Evolutionary conservation across 2,888 invertebrate species (phyloP), one percentile per base, ranked within the genome.

Genomic region (Brachypalpus laphriformis): DNA sequence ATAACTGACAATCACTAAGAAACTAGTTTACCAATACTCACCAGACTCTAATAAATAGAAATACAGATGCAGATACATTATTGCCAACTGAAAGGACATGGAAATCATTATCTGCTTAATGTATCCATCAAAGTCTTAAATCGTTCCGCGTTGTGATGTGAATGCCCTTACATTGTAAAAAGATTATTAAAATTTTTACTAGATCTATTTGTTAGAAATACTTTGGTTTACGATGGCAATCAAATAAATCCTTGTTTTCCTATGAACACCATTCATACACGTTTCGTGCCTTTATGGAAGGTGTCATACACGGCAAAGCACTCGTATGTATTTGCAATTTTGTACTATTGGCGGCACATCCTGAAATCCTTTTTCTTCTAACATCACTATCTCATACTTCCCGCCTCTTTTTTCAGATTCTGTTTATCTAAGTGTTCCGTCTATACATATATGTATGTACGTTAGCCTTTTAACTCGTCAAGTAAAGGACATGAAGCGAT

Each of bases 401-500:
- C 76, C 71, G 75, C 81, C 81, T 61, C 28, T 81, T 74, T 45
- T 37, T 57, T 34, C 2, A 14, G 0, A 54, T 51, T 66, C n/a
- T 65, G 37, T 85, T 63, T 65, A 66, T 74, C 16, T 49, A 61
- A 74, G 77, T 70, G 18, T 45, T n/a, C 14, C 22, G 47, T 4
- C 70, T 20, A 71, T 51, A 51, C 28, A n/a, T n/a, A n/a, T n/a
- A n/a, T n/a, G n/a, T n/a, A n/a, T n/a, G n/a, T n/a, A 54, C 45
- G 66, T 71, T 71, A 57, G 80, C 71, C 85, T 75, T 85, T 85
- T 80, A 66, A 51, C 78, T 63, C 31, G 31, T 51, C 68, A 68
- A 68, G 25, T 54, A 61, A 78, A 74, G 68, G 80, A 83, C 74
- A 80, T 57, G 49, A 49, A 68, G 37, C 56, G 61, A 83, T 80